A percentile compares a stretch with the other conserved stretches of the same genome.
These are phyloP conservation scores for Rhagonycha fulva DNA, from an alignment of 2,888 invertebrate genomes.

Conservation along the genomic window DNA sequence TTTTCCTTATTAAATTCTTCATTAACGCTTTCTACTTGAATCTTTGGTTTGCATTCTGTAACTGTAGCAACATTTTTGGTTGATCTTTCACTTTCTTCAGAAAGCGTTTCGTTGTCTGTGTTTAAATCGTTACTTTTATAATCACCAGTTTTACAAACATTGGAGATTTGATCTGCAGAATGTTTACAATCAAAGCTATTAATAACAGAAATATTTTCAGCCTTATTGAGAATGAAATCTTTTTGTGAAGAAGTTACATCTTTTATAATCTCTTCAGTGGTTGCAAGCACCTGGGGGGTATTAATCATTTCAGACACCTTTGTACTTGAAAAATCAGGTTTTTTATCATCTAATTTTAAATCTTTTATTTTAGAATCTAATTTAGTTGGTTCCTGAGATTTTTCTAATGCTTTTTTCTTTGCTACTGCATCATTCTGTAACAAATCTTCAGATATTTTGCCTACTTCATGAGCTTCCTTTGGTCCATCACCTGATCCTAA, in stretches of 20 bases:
- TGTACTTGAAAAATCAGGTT: background rate
- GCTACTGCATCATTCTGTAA: background rate
- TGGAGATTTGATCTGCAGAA: background rate
- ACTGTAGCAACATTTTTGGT: background rate
- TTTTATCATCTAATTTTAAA: background rate
- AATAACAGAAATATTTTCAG: background rate
- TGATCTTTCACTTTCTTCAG: background rate
- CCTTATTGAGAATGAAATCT: background rate
- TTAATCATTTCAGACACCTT: background rate
- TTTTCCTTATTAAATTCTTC: conserved; percentile 13
- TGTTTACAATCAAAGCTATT: background rate
- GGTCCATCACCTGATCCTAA: background rate
- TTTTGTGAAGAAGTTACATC: background rate
- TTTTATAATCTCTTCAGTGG: background rate
- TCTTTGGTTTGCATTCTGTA: conserved; percentile 24
- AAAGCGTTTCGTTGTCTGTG: background rate
- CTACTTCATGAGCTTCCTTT: background rate
- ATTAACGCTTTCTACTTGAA: conserved; percentile 14
- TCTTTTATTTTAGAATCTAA: background rate
- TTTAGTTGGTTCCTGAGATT: conserved; percentile 1
- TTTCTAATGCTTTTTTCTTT: background rate
- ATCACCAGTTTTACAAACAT: background rate
- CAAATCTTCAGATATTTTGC: background rate
- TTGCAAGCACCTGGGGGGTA: background rate
- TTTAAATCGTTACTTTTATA: background rate